Evolutionary conservation across 2,888 invertebrate genomes (phyloP).

Genomic region (Folsomia candida): DNA sequence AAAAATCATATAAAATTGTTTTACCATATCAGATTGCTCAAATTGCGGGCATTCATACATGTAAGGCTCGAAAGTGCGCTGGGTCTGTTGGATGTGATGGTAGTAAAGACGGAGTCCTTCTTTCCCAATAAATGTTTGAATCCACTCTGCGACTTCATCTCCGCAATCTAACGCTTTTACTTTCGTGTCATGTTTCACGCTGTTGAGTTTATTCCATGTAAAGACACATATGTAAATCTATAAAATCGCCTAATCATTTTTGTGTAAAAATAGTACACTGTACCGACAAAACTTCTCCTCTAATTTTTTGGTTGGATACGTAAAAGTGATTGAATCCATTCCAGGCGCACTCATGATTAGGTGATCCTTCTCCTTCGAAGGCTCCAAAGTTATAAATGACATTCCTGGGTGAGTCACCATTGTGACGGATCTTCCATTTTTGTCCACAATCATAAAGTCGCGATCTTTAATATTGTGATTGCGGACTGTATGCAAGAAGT

Average conservation of each 20-base stretch:
- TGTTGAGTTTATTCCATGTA: constrained; percentile 25
- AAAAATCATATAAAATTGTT: neutral
- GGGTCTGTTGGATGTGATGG: constrained; percentile 36
- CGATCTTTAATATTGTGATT: constrained; percentile 36
- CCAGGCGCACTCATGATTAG: constrained; percentile 45
- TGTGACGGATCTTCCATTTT: constrained; percentile 35
- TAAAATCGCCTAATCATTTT: too few species aligned
- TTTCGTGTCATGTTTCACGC: constrained; percentile 53
- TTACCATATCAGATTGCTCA: constrained; percentile 40
- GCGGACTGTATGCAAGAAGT: too few species aligned
- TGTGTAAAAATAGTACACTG: neutral
- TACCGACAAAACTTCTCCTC: constrained; percentile 33
- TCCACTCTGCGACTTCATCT: constrained; percentile 69
- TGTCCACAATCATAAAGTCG: constrained; percentile 43
- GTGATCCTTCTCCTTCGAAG: constrained; percentile 23
- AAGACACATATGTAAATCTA: neutral
- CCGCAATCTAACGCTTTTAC: constrained; percentile 72
- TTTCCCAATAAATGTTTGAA: constrained; percentile 59
- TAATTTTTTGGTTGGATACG: constrained; percentile 19
- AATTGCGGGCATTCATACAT: constrained; percentile 39
- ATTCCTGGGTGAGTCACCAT: constrained; percentile 32
- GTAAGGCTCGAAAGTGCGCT: constrained; percentile 41
- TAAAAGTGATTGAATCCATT: constrained; percentile 36
- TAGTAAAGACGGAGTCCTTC: constrained; percentile 28
- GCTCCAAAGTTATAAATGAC: constrained; percentile 33